These are phyloP conservation scores for Branchellion lobata DNA, from an alignment of 2,888 invertebrate genomes.

Conservation along the genomic window DNA sequence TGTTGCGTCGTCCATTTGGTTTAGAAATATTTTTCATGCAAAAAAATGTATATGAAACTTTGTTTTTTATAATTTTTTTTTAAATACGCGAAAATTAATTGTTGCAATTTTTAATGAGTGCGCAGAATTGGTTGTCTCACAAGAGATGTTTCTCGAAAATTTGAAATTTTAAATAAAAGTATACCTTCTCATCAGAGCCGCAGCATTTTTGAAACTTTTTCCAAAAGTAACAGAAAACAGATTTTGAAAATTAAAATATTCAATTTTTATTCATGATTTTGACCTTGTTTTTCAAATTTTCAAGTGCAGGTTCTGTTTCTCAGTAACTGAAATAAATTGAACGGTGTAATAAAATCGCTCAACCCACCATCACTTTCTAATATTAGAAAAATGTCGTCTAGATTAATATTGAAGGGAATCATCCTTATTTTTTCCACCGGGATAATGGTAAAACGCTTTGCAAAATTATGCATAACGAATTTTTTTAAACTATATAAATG, in stretches of 20 bases:
- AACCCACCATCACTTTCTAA: background rate
- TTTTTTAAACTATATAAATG: background rate
- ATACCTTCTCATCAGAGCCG: background rate
- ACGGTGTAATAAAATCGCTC: background rate
- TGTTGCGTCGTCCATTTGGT: conserved; percentile 40
- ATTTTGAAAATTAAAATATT: background rate
- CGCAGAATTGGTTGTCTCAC: no score
- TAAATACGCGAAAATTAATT: no score
- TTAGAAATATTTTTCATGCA: no score
- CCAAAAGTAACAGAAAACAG: no score
- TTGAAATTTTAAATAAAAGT: background rate
- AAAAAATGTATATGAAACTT: no score
- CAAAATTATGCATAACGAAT: background rate
- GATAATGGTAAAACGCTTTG: background rate
- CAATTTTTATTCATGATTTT: background rate
- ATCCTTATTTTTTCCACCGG: background rate
- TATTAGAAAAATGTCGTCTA: conserved; percentile 1
- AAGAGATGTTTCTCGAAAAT: no score
- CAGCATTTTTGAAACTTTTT: conserved; percentile 10
- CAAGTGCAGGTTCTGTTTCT: no score
- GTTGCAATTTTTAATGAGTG: no score
- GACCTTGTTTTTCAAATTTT: background rate
- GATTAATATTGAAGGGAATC: background rate
- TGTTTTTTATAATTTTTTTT: no score
- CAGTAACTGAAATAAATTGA: no score